Base-by-base conservation (phyloP, 2,113 vertebrate species). In the Phoxinus phoxinus region DNA sequence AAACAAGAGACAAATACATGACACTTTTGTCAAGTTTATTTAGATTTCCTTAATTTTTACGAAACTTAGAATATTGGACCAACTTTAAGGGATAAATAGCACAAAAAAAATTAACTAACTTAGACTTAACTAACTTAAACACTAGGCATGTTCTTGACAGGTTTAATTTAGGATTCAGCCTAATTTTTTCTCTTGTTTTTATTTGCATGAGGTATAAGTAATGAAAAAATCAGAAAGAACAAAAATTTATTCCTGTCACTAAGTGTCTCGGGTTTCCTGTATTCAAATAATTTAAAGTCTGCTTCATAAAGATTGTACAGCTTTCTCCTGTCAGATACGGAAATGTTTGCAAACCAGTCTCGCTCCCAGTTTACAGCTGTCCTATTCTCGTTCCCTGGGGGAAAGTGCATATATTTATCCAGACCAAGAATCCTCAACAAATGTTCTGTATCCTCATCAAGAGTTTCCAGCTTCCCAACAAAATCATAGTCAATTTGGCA, bases 271-370 rank as follows among this genome's bases (percentile, higher is more conserved):
- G 97, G 97, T 90, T 96, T 95, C 27, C 97, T 95, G 72, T 99
- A 99, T 13, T 97, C 97, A 77, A 98, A 99, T 84, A 99, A 94
- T 83, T 96, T 92, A 84, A 97, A 99, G 88, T 99, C 98, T 0
- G 96, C 93, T 83, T 97, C 94, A 0, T 98, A 99, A 44, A 98
- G 93, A 76, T 96, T 94, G 90, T 97, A 99, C 8, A 99, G 94
- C 88, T 96, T 94, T 89, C 89, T 96, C 88, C 95, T 94, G 94
- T 95, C 95, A 63, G 92, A 90, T 63, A 94, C 12, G 0, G 97
- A 95, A 86, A 98, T 96, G 86, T 95, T 92, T 73, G 94, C 90
- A 82, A 97, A 99, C 97, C 97, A 99, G 90, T 94, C 93, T 21
- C 93, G 94, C 87, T 96, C 96, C 96, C 96, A 97, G 92, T 96